Evolutionary conservation across 2,797 vertebrate genomes (phyloP).

Genomic region (Hydrophis major): DNA sequence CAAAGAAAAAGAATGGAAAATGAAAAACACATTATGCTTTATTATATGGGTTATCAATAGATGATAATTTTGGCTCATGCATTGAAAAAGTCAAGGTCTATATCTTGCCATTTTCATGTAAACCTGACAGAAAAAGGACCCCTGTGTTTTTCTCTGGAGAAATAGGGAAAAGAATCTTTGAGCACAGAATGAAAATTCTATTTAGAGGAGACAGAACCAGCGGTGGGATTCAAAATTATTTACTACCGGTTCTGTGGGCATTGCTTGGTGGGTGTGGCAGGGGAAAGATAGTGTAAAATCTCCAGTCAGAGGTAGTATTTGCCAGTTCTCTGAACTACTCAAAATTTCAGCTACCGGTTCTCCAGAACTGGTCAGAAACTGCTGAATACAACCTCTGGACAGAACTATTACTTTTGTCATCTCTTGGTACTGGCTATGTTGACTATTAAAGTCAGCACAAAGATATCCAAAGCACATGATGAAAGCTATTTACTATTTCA

Average conservation of each 20-base stretch:
- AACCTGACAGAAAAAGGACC: neutral
- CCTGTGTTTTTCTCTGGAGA: neutral
- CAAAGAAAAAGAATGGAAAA: neutral
- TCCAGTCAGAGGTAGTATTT: too few species aligned
- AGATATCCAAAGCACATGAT: neutral
- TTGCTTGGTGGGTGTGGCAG: too few species aligned
- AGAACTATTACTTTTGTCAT: neutral
- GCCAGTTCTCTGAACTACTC: too few species aligned
- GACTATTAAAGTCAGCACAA: neutral
- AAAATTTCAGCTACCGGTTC: too few species aligned
- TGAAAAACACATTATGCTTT: neutral
- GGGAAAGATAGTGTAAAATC: too few species aligned
- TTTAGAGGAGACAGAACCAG: slow-evolving; percentile 8
- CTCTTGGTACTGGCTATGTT: neutral
- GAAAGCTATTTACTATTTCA: neutral
- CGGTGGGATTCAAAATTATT: too few species aligned
- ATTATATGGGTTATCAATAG: neutral
- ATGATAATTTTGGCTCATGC: neutral
- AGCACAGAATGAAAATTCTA: neutral
- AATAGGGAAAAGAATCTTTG: neutral
- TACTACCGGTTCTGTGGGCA: too few species aligned
- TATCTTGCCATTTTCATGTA: neutral
- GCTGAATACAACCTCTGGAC: too few species aligned
- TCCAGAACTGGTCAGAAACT: too few species aligned
- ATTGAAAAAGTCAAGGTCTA: neutral